Percentiles rank a stretch among this genome's conserved stretches.
phyloP scores from a whole-genome alignment of 1,140 invertebrate genomes.

The Phortica variegata region DNA sequence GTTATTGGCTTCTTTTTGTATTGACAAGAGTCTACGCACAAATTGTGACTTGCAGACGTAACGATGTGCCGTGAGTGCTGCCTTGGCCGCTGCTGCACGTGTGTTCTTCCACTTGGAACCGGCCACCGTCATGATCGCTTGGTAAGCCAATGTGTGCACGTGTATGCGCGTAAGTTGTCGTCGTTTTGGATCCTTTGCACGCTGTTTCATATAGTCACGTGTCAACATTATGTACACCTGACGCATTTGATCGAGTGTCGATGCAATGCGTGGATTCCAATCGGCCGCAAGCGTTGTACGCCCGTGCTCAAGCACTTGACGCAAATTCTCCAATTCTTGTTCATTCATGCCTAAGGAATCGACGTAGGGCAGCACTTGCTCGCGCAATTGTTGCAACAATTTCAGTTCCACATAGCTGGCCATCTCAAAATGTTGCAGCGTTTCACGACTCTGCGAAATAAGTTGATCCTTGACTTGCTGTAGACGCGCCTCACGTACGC shows the following conservation, averaged over 20 bases:
- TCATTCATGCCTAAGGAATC: slow-evolving; percentile 93
- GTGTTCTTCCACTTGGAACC: slow-evolving; percentile 71
- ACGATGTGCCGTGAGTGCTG: slow-evolving; percentile 79
- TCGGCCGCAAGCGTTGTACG: slow-evolving; percentile 76
- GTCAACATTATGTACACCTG: slow-evolving; percentile 66
- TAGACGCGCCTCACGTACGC: slow-evolving; percentile 66
- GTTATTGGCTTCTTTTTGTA: neutral
- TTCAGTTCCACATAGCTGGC: slow-evolving; percentile 78
- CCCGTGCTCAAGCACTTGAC: slow-evolving; percentile 69
- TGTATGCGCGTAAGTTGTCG: slow-evolving; percentile 75
- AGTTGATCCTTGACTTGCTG: slow-evolving; percentile 70
- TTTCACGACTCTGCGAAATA: slow-evolving; percentile 61
- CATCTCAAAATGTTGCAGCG: slow-evolving; percentile 84
- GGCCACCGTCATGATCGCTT: slow-evolving; percentile 76
- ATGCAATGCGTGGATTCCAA: slow-evolving; percentile 77
- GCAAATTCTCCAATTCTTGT: slow-evolving; percentile 79
- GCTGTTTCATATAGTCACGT: slow-evolving; percentile 32
- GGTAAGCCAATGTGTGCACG: slow-evolving; percentile 84
- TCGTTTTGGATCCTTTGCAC: slow-evolving; percentile 12
- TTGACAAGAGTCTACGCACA: slow-evolving; percentile 51
- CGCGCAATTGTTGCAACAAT: slow-evolving; percentile 68
- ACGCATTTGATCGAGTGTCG: slow-evolving; percentile 82
- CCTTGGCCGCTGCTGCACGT: slow-evolving; percentile 78
- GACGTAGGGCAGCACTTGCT: slow-evolving; percentile 71
- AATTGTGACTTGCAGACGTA: slow-evolving; percentile 78